Percentiles rank a stretch among this genome's conserved stretches.
Conservation (phyloP, 2,888 invertebrate species). For the Eupithecia insigniata region DNA sequence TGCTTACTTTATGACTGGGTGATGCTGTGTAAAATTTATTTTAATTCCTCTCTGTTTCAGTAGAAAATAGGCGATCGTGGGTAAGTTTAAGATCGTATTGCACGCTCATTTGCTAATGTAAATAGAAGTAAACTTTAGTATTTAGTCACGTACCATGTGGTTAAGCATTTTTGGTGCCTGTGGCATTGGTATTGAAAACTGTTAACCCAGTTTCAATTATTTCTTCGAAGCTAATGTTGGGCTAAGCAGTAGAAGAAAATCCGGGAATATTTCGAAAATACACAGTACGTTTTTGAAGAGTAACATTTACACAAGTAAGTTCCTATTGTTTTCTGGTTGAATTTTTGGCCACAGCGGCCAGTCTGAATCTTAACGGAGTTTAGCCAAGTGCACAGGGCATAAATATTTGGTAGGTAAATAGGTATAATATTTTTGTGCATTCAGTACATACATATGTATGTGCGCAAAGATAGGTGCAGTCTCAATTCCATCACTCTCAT, state of each 20-base stretch:
- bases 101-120: conserved; percentile 45
- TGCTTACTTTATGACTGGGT: background rate
- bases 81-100: conserved; percentile 1
- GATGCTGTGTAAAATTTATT: background rate
- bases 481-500: no score
- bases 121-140: conserved; percentile 45
- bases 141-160: conserved; percentile 45
- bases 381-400: no score
- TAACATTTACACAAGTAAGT: no score
- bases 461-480: no score
- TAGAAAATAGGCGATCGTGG: background rate
- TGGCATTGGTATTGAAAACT: conserved; percentile 68
- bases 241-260: background rate
- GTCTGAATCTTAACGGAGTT: no score
- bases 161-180: conserved; percentile 39
- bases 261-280: background rate
- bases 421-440: no score
- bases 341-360: no score
- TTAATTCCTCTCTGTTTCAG: background rate
- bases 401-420: no score
- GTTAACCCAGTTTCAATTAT: conserved; percentile 63
- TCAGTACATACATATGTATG: no score
- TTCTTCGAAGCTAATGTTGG: conserved; percentile 43
- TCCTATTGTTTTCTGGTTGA: no score
- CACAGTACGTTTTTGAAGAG: no score